Base-by-base conservation (phyloP, 2,113 vertebrate genomes). In the Xyliphius kryptos region DNA sequence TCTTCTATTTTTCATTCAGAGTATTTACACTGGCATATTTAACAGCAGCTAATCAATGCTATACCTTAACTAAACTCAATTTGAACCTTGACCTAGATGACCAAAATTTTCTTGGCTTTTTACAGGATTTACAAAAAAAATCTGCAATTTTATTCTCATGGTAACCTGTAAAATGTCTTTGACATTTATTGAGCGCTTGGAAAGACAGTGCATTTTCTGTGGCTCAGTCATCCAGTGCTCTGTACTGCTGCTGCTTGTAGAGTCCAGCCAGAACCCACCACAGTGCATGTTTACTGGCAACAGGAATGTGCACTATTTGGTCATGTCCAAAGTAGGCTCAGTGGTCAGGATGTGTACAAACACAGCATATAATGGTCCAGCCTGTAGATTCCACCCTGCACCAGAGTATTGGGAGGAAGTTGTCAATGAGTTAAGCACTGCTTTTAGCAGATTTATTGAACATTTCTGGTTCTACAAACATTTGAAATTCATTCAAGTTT, bases 231-330 rank as follows among this genome's bases (percentile, higher is more conserved):
- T 52, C 21, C 53, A 47, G 48, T 13, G 10, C 40, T 52, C 38
- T 50, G 46, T 51, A 17, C 3, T 49, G 21, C 58, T 48, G 5
- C 40, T 40, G 20, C 46, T 40, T 68, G 48, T 56, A 55, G 53
- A 63, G 69, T 67, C 49, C n/a, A 37, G 63, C 20, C 32, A 52
- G 63, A 40, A 40, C 41, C 51, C 41, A 54, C 57, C 55, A 56
- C 53, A 46, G 41, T 60, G 46, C 61, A 61, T 86, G 82, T 82
- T 83, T 83, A 82, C 77, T 75, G 77, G 82, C 72, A 68, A 63
- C 48, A 81, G 82, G 82, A 83, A 83, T 85, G 80, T 81, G 80
- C 79, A 81, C 76, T 83, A 79, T 81, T 82, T 79, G 71, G 77
- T 80, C 21, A 79, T 77, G 81, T 85, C 76, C 82, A 78, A 81